phyloP scores from a whole-genome alignment of 2,113 vertebrate species.

The Gambusia holbrooki region DNA sequence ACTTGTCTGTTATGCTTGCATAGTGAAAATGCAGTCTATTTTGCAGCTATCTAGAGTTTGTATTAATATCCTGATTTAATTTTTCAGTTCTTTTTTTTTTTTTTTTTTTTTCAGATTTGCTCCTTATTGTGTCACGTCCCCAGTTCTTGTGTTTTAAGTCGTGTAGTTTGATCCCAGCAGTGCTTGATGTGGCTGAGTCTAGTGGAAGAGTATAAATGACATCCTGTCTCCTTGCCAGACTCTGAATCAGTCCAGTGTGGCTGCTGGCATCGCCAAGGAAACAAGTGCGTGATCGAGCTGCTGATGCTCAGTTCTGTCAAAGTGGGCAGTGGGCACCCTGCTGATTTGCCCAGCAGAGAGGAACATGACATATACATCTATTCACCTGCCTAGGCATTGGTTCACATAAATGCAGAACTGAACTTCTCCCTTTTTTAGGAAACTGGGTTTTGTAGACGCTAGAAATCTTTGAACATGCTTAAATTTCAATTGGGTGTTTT shows the following conservation, averaged over 20 bases:
- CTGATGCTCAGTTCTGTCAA: constrained; percentile 61
- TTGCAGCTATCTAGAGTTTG: no score
- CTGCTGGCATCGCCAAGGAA: constrained; percentile 65
- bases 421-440: no score
- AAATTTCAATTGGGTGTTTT: no score
- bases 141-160: constrained; percentile 3
- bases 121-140: constrained; percentile 3
- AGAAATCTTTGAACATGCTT: no score
- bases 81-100: background rate
- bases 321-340: constrained; percentile 44
- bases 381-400: constrained; percentile 17
- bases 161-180: constrained; percentile 25
- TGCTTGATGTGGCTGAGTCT: constrained; percentile 20
- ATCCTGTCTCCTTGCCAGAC: constrained; percentile 51
- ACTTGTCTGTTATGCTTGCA: no score
- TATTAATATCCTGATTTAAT: background rate
- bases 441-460: no score
- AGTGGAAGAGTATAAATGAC: constrained; percentile 45
- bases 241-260: constrained; percentile 48
- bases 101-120: background rate
- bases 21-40: no score
- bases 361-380: constrained; percentile 9
- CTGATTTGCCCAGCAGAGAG: constrained; percentile 24
- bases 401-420: background rate
- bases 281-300: constrained; percentile 67